These are phyloP conservation scores for Chiridota heheva DNA, from an alignment of 35 echinoderm and acorn worm genomes.

Conservation along the genomic window DNA sequence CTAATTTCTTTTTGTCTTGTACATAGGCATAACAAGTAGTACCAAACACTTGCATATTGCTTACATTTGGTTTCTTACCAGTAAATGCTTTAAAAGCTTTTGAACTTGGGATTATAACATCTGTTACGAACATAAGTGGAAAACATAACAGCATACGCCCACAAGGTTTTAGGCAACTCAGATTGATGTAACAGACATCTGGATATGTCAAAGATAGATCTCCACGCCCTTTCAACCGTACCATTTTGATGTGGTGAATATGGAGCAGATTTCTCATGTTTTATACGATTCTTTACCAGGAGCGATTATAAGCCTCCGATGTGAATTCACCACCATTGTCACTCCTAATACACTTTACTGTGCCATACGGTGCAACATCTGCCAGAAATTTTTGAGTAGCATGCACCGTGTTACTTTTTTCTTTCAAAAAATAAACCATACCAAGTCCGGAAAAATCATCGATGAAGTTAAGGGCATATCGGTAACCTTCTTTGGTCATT, in stretches of 20 bases:
- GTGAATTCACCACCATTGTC: conserved; percentile 46
- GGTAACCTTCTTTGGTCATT: conserved; percentile 36
- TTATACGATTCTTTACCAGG: conserved; percentile 28
- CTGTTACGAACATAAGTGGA: conserved; percentile 42
- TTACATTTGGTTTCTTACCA: conserved; percentile 22
- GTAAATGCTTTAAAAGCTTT: conserved; percentile 24
- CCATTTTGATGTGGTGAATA: conserved; percentile 49
- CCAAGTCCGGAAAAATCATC: conserved; percentile 64
- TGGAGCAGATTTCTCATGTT: conserved; percentile 48
- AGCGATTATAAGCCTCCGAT: conserved; percentile 39
- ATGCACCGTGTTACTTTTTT: conserved; percentile 43
- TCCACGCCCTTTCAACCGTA: conserved; percentile 41
- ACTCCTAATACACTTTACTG: conserved; percentile 39
- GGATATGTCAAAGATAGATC: conserved; percentile 44
- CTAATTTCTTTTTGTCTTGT: conserved; percentile 34
- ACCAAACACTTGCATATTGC: conserved; percentile 29
- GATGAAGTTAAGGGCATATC: conserved; percentile 41
- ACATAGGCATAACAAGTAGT: conserved; percentile 29
- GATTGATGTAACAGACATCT: conserved; percentile 50
- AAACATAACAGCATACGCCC: conserved; percentile 55
- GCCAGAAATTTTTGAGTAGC: conserved; percentile 16
- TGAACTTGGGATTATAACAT: conserved; percentile 36
- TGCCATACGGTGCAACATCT: conserved; percentile 20
- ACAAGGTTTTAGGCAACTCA: conserved; percentile 37
- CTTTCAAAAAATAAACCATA: conserved; percentile 56